phyloP scores from a whole-genome alignment of 2,888 invertebrate genomes.

The Alloscopus bannaensis region DNA sequence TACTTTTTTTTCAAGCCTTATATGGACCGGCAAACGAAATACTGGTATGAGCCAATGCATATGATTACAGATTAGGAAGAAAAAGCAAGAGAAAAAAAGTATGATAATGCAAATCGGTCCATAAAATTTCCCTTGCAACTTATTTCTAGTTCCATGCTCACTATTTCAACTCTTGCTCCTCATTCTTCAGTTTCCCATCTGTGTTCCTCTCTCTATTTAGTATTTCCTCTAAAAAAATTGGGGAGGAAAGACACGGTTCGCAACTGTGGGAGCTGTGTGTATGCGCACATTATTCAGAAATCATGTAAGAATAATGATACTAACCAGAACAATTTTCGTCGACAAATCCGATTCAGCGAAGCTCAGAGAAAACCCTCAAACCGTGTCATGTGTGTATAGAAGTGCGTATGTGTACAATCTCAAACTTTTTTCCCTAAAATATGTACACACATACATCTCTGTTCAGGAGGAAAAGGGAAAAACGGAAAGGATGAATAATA shows the following conservation, averaged over 20 bases:
- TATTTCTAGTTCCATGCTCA: conserved; percentile 40
- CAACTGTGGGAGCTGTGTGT: background rate
- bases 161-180: background rate
- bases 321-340: conserved; percentile 51
- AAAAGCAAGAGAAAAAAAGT: conserved; percentile 48
- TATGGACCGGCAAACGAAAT: conserved; percentile 44
- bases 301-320: conserved; percentile 61
- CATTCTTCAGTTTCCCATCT: background rate
- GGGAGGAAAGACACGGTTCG: background rate
- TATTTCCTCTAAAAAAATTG: background rate
- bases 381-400: too few relatives aligned
- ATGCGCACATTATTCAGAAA: conserved; percentile 57
- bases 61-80: conserved; percentile 60
- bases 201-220: conserved; percentile 2
- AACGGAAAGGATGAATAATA: too few relatives aligned
- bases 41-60: conserved; percentile 58
- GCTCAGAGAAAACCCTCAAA: too few relatives aligned
- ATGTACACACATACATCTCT: background rate
- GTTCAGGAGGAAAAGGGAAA: too few relatives aligned
- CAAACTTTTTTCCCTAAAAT: background rate
- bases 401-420: too few relatives aligned
- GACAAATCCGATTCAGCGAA: too few relatives aligned
- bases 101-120: conserved; percentile 67
- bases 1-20: conserved; percentile 61
- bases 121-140: conserved; percentile 66